Evolutionary conservation across 1,140 invertebrate species (phyloP).

Genomic region (Anastrepha obliqua): DNA sequence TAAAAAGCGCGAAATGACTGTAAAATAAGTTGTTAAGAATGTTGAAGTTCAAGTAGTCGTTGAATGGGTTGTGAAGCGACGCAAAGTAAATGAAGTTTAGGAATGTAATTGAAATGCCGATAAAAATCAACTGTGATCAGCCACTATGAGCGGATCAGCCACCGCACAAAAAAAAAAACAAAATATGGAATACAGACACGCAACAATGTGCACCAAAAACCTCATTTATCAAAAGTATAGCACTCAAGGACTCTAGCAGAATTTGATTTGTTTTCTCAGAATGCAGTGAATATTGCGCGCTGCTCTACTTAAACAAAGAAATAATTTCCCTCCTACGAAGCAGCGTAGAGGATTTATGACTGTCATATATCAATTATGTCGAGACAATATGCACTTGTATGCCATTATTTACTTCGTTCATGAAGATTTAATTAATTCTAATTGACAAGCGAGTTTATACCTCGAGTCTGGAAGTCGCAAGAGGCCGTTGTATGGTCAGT

Average conservation of each 20-base stretch:
- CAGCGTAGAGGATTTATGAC: not conserved
- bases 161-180: not conserved
- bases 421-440: not conserved
- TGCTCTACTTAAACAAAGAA: not conserved
- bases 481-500: not conserved
- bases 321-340: not conserved
- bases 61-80: not conserved
- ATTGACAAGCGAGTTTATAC: not conserved
- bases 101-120: not conserved
- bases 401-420: not conserved
- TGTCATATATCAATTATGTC: not conserved
- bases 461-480: not conserved
- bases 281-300: conserved; percentile 4
- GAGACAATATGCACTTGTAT: not conserved
- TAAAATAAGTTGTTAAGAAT: conserved; percentile 2
- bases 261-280: not conserved
- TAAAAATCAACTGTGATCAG: not conserved
- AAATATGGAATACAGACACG: not conserved
- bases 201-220: not conserved
- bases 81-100: not conserved
- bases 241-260: not conserved
- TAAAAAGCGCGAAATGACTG: not conserved
- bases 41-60: not conserved
- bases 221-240: not conserved
- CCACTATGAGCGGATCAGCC: not conserved